Conservation (phyloP, 2,113 vertebrate species). For the Lagopus leucura region DNA sequence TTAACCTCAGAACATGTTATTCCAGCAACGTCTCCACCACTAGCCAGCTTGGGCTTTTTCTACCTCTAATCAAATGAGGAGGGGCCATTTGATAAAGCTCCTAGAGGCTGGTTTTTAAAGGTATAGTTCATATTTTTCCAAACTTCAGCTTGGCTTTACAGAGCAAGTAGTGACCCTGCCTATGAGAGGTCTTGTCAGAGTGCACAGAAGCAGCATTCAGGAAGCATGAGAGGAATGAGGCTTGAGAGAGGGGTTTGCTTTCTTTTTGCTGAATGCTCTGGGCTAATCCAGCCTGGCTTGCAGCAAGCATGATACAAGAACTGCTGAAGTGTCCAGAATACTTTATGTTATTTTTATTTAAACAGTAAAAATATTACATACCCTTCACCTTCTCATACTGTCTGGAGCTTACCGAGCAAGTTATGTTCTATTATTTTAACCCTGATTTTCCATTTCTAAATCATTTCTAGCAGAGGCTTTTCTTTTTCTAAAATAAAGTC, state of each 20-base stretch:
- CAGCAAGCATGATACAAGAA: neutral
- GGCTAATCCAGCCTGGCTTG: neutral
- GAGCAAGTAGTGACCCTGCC: neutral
- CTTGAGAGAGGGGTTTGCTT: neutral
- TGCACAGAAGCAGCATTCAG: neutral
- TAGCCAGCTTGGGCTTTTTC: neutral
- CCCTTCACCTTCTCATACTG: conserved; percentile 8
- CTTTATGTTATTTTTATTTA: neutral
- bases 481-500: neutral
- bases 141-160: neutral
- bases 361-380: conserved; percentile 21
- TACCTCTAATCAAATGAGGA: neutral
- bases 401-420: conserved; percentile 6
- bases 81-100: neutral
- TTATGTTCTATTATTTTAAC: conserved; percentile 65
- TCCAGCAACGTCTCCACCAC: neutral
- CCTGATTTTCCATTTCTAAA: conserved; percentile 45
- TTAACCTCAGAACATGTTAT: neutral
- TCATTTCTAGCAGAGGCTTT: conserved; percentile 1
- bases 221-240: neutral
- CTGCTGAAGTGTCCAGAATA: neutral
- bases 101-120: neutral
- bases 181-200: neutral
- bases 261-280: neutral
- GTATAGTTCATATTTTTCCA: neutral